phyloP scores from a whole-genome alignment of 2,888 invertebrate species.

The Syrphus vitripennis region DNA sequence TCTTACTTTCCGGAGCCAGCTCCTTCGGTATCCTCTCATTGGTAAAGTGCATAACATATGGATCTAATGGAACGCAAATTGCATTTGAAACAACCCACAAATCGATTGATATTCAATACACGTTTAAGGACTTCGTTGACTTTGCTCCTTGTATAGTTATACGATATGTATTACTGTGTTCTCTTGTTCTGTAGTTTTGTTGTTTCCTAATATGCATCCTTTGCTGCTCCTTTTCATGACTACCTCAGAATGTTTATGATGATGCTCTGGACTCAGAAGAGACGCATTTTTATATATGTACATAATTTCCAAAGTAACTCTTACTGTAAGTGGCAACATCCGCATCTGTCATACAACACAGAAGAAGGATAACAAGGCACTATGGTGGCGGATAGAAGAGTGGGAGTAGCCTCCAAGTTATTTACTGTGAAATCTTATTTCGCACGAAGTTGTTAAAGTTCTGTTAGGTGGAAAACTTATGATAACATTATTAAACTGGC shows the following conservation, averaged over 20 bases:
- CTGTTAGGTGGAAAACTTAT: constrained; percentile 18
- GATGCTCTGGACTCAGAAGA: neutral
- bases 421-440: constrained; percentile 32
- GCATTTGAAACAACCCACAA: constrained; percentile 44
- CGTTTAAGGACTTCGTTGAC: constrained; percentile 25
- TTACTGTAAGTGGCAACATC: constrained; percentile 26
- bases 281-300: constrained; percentile 6
- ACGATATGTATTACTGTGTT: no score
- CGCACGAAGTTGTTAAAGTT: constrained; percentile 1
- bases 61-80: constrained; percentile 51
- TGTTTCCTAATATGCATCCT: neutral
- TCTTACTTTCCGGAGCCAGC: neutral
- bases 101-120: constrained; percentile 50
- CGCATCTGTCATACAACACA: neutral
- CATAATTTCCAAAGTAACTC: constrained; percentile 10
- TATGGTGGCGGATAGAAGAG: neutral
- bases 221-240: neutral
- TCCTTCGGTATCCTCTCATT: neutral
- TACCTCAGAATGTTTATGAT: neutral
- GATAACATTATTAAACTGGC: constrained; percentile 20
- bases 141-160: constrained; percentile 1
- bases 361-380: neutral
- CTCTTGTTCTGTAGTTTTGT: no score
- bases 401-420: neutral
- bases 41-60: constrained; percentile 34